These are phyloP conservation scores for Stenodema calcarata DNA, from an alignment of 2,888 invertebrate species.

Conservation along the genomic window DNA sequence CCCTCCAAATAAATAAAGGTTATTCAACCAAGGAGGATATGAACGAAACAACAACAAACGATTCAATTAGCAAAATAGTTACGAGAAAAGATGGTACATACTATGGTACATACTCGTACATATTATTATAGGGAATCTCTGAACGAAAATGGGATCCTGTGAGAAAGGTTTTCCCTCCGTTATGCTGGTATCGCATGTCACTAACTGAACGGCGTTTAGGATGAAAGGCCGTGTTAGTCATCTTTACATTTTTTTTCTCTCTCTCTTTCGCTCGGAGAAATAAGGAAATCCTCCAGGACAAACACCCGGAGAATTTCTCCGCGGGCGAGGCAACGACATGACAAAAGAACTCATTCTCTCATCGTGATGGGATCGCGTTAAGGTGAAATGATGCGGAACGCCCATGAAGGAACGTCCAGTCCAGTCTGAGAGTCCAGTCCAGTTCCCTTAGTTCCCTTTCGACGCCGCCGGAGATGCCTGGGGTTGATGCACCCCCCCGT, in stretches of 20 bases:
- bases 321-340: not conserved
- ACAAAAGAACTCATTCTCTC: not conserved
- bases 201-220: not conserved
- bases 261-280: not conserved
- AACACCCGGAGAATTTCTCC: not conserved
- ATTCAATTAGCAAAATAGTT: too few relatives aligned
- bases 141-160: too few relatives aligned
- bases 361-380: not conserved
- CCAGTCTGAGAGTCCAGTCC: too few relatives aligned
- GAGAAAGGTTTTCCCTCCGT: too few relatives aligned
- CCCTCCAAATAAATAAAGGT: too few relatives aligned
- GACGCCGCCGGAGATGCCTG: not conserved
- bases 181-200: too few relatives aligned
- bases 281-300: not conserved
- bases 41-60: too few relatives aligned
- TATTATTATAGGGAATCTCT: too few relatives aligned
- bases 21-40: too few relatives aligned
- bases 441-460: not conserved
- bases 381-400: not conserved
- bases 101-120: too few relatives aligned
- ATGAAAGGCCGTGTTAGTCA: not conserved
- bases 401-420: not conserved
- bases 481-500: conserved; percentile 2
- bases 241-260: not conserved
- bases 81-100: too few relatives aligned